Percentiles rank a stretch among this genome's conserved stretches.
These are phyloP conservation scores for Rhabdomys pumilio DNA, from an alignment of 2,797 vertebrate species.

Conservation along the genomic window DNA sequence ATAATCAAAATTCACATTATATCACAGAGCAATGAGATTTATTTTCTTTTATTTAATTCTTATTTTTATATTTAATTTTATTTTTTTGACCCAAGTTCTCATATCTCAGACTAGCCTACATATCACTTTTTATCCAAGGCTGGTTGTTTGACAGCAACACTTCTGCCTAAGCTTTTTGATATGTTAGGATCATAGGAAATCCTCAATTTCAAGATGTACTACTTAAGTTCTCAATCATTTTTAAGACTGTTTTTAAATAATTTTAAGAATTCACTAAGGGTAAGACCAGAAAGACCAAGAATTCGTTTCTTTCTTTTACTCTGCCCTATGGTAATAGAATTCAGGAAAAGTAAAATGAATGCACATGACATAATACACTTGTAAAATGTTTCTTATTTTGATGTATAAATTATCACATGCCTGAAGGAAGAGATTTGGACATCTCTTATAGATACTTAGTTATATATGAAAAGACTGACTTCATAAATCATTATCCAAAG, in stretches of 20 bases:
- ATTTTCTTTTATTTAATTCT: neutral
- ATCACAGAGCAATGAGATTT: neutral
- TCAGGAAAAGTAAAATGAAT: conserved; percentile 46
- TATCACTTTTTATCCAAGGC: neutral
- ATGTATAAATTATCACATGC: conserved; percentile 44
- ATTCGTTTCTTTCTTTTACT: neutral
- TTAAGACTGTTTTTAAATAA: conserved; percentile 1
- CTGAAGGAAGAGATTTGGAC: conserved; percentile 22
- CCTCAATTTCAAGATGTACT: conserved; percentile 46
- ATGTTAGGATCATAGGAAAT: neutral
- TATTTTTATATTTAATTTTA: neutral
- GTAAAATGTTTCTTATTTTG: conserved; percentile 47
- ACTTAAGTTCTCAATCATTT: conserved; percentile 3
- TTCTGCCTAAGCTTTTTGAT: neutral
- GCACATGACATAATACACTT: neutral
- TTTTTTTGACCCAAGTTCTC: neutral
- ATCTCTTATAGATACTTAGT: conserved; percentile 4
- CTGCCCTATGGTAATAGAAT: neutral
- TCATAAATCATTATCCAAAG: conserved; percentile 71
- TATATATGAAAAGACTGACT: conserved; percentile 54
- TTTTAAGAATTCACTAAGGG: neutral
- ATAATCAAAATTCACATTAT: neutral
- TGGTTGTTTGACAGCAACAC: too few species aligned
- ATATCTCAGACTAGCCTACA: neutral
- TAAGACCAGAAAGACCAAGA: neutral